Conservation (phyloP, 1,140 invertebrate species). For the Platyura marginata region DNA sequence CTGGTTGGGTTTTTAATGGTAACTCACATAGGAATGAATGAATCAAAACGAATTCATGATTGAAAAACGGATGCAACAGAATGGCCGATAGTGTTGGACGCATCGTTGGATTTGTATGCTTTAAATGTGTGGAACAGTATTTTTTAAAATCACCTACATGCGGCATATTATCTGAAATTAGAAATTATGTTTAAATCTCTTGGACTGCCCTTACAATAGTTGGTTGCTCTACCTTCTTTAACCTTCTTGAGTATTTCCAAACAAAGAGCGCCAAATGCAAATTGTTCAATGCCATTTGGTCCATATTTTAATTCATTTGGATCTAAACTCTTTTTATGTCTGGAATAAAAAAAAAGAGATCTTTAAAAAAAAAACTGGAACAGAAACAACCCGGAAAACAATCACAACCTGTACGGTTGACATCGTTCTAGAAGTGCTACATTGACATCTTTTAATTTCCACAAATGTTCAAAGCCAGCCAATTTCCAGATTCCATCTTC, state of each 20-base stretch:
- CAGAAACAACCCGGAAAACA: no score
- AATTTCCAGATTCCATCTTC: slow-evolving; percentile 67
- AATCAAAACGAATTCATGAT: slow-evolving; percentile 64
- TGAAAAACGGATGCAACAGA: slow-evolving; percentile 54
- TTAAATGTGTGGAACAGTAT: slow-evolving; percentile 41
- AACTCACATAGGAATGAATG: slow-evolving; percentile 55
- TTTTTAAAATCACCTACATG: slow-evolving; percentile 44
- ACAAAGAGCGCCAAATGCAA: slow-evolving; percentile 59
- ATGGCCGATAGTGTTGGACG: slow-evolving; percentile 41
- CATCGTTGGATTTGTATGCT: slow-evolving; percentile 33
- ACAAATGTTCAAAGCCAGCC: slow-evolving; percentile 61
- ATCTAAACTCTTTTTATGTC: slow-evolving; percentile 48
- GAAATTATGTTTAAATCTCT: no score
- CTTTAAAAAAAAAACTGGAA: no score
- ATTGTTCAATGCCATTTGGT: slow-evolving; percentile 47
- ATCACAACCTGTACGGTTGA: slow-evolving; percentile 27
- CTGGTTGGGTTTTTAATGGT: slow-evolving; percentile 51
- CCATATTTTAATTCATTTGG: slow-evolving; percentile 41
- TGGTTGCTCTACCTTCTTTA: slow-evolving; percentile 28
- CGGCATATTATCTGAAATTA: slow-evolving; percentile 40
- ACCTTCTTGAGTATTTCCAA: slow-evolving; percentile 43
- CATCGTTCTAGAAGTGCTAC: slow-evolving; percentile 45
- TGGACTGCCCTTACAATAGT: no score
- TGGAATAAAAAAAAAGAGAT: no score
- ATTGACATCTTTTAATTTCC: slow-evolving; percentile 45